These are phyloP conservation scores for Eupithecia vulgata DNA, from an alignment of 2,888 invertebrate species.

Conservation along the genomic window DNA sequence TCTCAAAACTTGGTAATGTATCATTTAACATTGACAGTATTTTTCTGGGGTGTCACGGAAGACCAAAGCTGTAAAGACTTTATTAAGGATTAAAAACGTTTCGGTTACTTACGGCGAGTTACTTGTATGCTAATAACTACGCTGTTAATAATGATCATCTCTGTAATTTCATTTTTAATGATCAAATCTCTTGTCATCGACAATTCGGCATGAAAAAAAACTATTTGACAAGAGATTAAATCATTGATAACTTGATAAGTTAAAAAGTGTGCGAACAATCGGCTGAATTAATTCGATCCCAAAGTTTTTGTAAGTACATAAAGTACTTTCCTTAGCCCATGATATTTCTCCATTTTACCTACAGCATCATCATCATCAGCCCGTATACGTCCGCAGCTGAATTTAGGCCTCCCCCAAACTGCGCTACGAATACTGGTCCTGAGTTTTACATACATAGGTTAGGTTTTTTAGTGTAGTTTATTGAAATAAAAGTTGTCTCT, in stretches of 20 bases:
- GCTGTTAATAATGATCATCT: neutral
- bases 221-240: no score
- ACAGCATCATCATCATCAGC: no score
- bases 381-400: no score
- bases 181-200: neutral
- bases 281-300: neutral
- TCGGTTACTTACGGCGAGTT: neutral
- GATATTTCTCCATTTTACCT: no score
- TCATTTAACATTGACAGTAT: neutral
- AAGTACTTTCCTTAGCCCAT: neutral
- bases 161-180: neutral
- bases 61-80: neutral
- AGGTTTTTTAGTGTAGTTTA: neutral
- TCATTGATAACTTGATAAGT: no score
- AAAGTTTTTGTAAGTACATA: neutral
- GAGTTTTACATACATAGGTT: neutral
- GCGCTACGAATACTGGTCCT: no score
- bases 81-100: neutral
- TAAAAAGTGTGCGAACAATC: no score
- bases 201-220: neutral
- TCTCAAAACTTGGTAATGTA: slow-evolving; percentile 11
- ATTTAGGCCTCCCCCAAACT: no score
- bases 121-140: no score
- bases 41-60: neutral
- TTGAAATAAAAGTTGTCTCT: neutral